Conservation (phyloP, 2,888 invertebrate species). For the Agonopterix alstromeriana region DNA sequence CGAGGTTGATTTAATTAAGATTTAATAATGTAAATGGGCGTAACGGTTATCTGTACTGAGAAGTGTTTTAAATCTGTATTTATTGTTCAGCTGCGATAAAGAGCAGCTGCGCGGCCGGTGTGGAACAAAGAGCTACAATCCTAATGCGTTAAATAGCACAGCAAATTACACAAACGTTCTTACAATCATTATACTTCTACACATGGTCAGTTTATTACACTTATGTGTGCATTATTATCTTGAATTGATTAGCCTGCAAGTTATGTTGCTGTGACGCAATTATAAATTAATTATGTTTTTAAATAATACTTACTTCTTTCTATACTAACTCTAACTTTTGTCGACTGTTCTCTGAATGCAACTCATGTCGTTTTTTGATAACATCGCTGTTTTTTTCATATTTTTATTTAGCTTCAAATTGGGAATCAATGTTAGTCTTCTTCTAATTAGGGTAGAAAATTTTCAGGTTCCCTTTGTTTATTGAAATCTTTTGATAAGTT, state of each 20-base stretch:
- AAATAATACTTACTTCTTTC: too few relatives aligned
- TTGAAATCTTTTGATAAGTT: too few relatives aligned
- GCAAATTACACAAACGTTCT: conserved; percentile 38
- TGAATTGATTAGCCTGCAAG: conserved; percentile 43
- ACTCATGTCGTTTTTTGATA: too few relatives aligned
- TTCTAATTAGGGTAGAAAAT: too few relatives aligned
- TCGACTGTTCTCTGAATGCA: too few relatives aligned
- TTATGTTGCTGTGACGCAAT: conserved; percentile 33
- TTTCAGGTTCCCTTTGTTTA: too few relatives aligned
- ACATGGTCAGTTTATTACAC: conserved; percentile 38
- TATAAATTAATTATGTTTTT: conserved; percentile 15
- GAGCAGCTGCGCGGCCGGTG: conserved; percentile 58
- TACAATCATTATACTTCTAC: conserved; percentile 33
- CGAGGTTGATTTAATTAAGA: conserved; percentile 20
- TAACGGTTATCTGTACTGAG: conserved; percentile 48
- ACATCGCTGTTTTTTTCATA: too few relatives aligned
- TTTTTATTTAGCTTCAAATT: too few relatives aligned
- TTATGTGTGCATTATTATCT: conserved; percentile 47
- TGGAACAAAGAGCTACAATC: conserved; percentile 63
- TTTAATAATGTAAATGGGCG: conserved; percentile 29
- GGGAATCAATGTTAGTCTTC: too few relatives aligned
- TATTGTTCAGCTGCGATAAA: conserved; percentile 63
- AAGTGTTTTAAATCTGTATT: conserved; percentile 58
- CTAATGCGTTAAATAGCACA: conserved; percentile 46
- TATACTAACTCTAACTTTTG: too few relatives aligned